These are phyloP conservation scores for Avahi laniger DNA, from an alignment of 2,797 vertebrate genomes.

Conservation along the genomic window DNA sequence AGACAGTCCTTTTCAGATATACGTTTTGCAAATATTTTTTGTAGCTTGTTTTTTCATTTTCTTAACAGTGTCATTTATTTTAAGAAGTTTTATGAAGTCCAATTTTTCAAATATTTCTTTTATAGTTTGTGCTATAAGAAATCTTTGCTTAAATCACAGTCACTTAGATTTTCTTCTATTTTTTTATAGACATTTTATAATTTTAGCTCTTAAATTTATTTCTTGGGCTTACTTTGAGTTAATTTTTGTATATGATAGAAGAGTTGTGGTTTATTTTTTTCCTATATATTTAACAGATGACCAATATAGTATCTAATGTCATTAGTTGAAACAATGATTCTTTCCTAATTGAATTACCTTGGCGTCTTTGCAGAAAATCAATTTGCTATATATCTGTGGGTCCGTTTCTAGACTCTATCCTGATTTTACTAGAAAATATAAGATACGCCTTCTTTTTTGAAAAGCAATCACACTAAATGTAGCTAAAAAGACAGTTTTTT, in stretches of 20 bases:
- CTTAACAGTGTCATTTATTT: background rate
- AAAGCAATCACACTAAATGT: background rate
- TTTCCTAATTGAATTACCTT: background rate
- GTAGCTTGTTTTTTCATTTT: background rate
- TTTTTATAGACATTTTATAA: background rate
- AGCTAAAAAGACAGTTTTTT: background rate
- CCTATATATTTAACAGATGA: too few relatives aligned
- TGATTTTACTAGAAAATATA: background rate
- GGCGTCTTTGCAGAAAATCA: background rate
- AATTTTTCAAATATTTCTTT: background rate
- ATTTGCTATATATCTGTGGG: too few relatives aligned
- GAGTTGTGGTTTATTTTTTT: background rate
- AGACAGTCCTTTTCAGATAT: background rate
- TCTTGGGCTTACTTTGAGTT: background rate
- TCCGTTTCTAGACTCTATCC: background rate
- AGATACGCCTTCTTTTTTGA: background rate
- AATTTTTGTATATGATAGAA: background rate
- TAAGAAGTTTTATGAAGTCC: background rate
- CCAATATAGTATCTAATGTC: background rate
- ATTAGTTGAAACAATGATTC: background rate
- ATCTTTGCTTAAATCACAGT: background rate
- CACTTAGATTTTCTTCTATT: background rate
- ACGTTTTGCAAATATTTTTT: background rate
- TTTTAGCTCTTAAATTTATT: background rate
- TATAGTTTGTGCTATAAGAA: background rate